phyloP scores from a whole-genome alignment of 2,888 invertebrate genomes.

The Psococerastis gibbosa region DNA sequence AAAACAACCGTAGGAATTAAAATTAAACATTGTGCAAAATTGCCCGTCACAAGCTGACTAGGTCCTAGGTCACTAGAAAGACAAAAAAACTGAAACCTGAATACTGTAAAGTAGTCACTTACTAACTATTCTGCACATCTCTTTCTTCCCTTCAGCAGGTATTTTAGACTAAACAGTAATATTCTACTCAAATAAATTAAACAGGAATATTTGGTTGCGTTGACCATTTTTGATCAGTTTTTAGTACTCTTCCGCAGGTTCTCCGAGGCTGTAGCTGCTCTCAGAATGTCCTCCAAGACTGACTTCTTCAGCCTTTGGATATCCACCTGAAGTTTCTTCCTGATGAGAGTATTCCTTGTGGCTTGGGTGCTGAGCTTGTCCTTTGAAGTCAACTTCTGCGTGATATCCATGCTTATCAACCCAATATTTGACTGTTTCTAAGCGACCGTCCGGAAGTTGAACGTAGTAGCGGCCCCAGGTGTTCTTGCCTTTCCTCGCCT shows the following conservation, averaged over 20 bases:
- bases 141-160: too few species aligned
- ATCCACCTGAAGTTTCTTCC: neutral
- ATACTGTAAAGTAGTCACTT: too few species aligned
- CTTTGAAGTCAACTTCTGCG: slow-evolving; percentile 17
- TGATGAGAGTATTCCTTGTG: neutral
- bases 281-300: neutral
- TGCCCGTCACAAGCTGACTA: too few species aligned
- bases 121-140: too few species aligned
- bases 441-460: slow-evolving; percentile 16
- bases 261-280: neutral
- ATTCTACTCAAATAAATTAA: too few species aligned
- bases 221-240: too few species aligned
- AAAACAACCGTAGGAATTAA: too few species aligned
- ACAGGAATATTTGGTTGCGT: too few species aligned
- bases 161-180: too few species aligned
- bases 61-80: too few species aligned
- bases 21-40: too few species aligned
- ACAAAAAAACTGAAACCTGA: too few species aligned
- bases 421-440: slow-evolving; percentile 18
- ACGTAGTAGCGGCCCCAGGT: slow-evolving; percentile 18
- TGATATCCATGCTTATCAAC: slow-evolving; percentile 17
- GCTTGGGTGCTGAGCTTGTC: slow-evolving; percentile 11
- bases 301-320: neutral
- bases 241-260: neutral
- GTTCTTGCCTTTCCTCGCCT: slow-evolving; percentile 14